Evolutionary conservation across 2,888 invertebrate species (phyloP), one percentile per base, ranked within the genome.

Genomic region (Ornithoptera priamus): DNA sequence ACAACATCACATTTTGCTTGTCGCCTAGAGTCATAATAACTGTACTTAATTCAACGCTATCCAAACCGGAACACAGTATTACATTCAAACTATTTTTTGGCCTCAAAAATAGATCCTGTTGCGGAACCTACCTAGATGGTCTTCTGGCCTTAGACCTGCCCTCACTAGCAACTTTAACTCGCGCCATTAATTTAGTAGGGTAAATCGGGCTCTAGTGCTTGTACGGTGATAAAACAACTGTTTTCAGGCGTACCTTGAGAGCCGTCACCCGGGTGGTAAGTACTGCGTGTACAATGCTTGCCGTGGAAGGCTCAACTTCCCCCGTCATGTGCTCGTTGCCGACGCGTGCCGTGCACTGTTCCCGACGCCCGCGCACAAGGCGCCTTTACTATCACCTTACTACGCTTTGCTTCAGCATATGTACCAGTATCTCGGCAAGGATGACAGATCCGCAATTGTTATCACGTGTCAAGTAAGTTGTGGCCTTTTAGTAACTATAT

Each of bases 381-480:
- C 97, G 1, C 98, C 98, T 0, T 90, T 97, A 62, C 92, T 99
- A 39, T 95, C 96, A 67, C 96, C 96, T 0, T 91, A 97, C 65
- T 97, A 97, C 86, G 96, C 96, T 67, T 92, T 98, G 59, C 96
- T 97, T 80, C 96, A 97, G 80, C 97, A 97, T 83, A 97, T 98
- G 94, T 97, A 97, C 88, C 95, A 96, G 75, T 97, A 97, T 88
- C 92, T 99, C 62, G 94, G 95, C 62, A 96, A 96, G 71, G 97
- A 98, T 82, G 95, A 96, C 17, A 94, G 96, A 76, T 97, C 97
- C 81, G 95, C 98, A 42, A 94, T 96, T 65, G 96, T 97, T 62
- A 94, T 99, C 60, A 97, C 97, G 76, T 97, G 97, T 80, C 94
- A 94, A 89, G 97, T 97, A 81, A 92, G 63, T 53, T 53, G 1